These are phyloP conservation scores for Nixonia krombeini DNA, from an alignment of 1,140 invertebrate species.

Conservation along the genomic window DNA sequence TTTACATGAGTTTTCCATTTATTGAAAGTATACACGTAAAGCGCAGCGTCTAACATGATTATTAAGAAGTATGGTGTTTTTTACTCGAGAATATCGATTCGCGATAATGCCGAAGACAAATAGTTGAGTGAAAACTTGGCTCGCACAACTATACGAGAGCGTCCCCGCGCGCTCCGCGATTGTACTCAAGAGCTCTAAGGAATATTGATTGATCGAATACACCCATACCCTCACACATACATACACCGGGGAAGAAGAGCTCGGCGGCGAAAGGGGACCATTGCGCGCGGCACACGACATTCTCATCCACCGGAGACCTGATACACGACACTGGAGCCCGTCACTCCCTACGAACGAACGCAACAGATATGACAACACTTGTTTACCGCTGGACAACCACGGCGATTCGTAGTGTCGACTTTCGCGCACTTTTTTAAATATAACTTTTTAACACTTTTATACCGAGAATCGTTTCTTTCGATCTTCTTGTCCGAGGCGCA, in stretches of 20 bases:
- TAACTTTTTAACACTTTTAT: conserved; percentile 3
- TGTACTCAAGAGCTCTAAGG: conserved; percentile 30
- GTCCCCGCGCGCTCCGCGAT: conserved; percentile 10
- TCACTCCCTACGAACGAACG: background rate
- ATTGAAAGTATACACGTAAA: conserved; percentile 55
- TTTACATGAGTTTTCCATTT: conserved; percentile 57
- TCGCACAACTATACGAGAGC: conserved; percentile 33
- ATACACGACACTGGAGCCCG: too few relatives aligned
- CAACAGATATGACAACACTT: background rate
- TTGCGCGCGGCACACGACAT: too few relatives aligned
- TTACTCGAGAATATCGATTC: conserved; percentile 47
- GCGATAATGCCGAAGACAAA: conserved; percentile 20
- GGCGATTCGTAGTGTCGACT: too few relatives aligned
- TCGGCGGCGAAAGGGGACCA: conserved; percentile 17
- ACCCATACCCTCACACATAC: too few relatives aligned
- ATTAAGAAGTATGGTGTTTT: conserved; percentile 40
- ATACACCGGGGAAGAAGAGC: conserved; percentile 14
- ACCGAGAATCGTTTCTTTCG: background rate
- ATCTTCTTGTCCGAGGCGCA: too few relatives aligned
- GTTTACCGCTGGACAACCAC: too few relatives aligned
- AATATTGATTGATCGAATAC: conserved; percentile 44
- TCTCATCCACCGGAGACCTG: too few relatives aligned
- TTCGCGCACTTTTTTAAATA: too few relatives aligned
- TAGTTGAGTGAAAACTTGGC: conserved; percentile 26
- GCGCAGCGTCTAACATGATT: conserved; percentile 38